phyloP scores from a whole-genome alignment of 2,113 vertebrate genomes.

The Thalassarche chlororhynchos region DNA sequence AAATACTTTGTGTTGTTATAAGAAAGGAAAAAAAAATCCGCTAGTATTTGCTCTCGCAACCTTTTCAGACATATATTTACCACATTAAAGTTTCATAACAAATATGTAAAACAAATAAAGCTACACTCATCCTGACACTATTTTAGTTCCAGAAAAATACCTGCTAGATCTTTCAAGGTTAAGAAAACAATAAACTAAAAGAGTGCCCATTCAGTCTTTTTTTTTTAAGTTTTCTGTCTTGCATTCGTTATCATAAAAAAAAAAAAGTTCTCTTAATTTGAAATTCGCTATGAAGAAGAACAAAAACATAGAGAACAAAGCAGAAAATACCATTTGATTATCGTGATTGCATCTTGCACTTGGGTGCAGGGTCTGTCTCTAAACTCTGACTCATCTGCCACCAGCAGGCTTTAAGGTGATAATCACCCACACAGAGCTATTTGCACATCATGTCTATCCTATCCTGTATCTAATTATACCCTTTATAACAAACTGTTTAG shows the following conservation, averaged over 20 bases:
- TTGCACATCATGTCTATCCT: conserved; percentile 58
- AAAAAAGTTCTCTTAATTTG: not conserved
- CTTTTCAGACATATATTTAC: not conserved
- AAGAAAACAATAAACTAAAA: not conserved
- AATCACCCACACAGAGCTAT: conserved; percentile 65
- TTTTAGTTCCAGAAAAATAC: not conserved
- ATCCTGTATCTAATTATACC: conserved; percentile 55
- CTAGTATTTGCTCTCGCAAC: not conserved
- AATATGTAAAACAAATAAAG: not conserved
- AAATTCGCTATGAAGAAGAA: conserved; percentile 17
- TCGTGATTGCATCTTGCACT: conserved; percentile 25
- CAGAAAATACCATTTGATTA: conserved; percentile 25
- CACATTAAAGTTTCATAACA: not conserved
- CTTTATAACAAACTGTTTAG: conserved; percentile 57
- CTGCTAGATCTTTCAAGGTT: not conserved
- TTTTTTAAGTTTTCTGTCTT: not conserved
- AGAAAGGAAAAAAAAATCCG: not conserved
- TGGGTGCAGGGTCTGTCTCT: conserved; percentile 5
- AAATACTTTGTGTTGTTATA: not conserved
- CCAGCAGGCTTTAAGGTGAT: conserved; percentile 57
- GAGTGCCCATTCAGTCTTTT: not conserved
- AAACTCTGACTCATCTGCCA: conserved; percentile 55
- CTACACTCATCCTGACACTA: not conserved
- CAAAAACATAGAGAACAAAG: not conserved
- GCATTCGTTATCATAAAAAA: not conserved